phyloP scores from a whole-genome alignment of 2,888 invertebrate genomes.

The Cantharis flavilabris region DNA sequence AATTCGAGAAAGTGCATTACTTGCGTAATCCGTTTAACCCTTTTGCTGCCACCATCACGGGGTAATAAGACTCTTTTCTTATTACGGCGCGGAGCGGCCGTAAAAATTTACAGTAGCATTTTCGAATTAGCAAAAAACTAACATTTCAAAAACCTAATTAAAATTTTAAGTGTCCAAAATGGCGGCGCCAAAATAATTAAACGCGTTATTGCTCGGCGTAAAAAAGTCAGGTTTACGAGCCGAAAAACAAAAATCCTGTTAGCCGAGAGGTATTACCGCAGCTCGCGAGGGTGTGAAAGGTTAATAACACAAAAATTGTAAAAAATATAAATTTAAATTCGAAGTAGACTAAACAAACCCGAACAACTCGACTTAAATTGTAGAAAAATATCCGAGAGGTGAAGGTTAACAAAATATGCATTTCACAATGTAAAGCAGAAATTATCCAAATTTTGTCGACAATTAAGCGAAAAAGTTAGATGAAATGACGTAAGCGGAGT shows the following conservation, averaged over 20 bases:
- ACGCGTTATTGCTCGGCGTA: not conserved
- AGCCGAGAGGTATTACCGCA: not conserved
- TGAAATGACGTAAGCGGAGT: not conserved
- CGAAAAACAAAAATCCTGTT: not conserved
- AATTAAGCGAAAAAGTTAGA: not conserved
- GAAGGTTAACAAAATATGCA: not conserved
- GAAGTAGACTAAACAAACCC: not conserved
- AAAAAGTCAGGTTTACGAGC: not conserved
- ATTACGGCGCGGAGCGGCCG: no score
- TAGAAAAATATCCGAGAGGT: not conserved
- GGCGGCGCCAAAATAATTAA: not conserved
- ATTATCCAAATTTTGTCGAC: not conserved
- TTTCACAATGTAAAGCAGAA: not conserved
- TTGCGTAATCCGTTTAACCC: not conserved
- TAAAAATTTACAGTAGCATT: not conserved
- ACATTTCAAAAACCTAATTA: not conserved
- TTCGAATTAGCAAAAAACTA: not conserved
- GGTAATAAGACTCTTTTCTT: not conserved
- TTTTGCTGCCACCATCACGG: not conserved
- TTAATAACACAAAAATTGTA: constrained; percentile 2
- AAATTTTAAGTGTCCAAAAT: not conserved
- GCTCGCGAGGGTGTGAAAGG: constrained; percentile 1
- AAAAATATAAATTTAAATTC: not conserved
- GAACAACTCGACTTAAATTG: not conserved
- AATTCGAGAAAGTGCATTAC: not conserved